A percentile compares a stretch with the other conserved stretches of the same genome.
These are phyloP conservation scores for Cardinalis cardinalis DNA, from an alignment of 2,113 vertebrate species.

Conservation along the genomic window DNA sequence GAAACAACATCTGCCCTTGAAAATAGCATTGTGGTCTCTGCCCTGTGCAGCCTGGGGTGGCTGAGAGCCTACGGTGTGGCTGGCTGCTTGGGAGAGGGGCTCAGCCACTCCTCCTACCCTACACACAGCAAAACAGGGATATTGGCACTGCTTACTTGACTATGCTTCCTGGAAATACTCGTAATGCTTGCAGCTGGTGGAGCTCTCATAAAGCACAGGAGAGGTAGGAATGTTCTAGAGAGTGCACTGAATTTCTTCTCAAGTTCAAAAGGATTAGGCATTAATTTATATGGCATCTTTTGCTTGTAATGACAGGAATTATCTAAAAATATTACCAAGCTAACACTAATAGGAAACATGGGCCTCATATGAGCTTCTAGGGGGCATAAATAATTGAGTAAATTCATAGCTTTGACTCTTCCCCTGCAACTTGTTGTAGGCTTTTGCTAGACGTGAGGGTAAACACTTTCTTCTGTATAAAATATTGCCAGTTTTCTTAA, in stretches of 20 bases:
- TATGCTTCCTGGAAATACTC: neutral
- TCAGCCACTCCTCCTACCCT: neutral
- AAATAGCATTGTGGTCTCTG: constrained; percentile 86
- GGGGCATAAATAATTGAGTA: neutral
- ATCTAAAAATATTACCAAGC: neutral
- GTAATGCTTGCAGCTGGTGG: neutral
- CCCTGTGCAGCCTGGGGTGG: constrained; percentile 38
- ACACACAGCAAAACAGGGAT: neutral
- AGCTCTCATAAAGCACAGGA: neutral
- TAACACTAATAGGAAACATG: neutral
- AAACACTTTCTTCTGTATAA: neutral
- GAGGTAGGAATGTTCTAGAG: neutral
- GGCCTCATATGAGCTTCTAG: neutral
- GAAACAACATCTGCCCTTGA: constrained; percentile 94
- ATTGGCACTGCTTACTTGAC: neutral
- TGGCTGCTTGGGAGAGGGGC: neutral
- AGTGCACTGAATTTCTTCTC: neutral
- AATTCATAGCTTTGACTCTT: neutral
- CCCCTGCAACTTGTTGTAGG: neutral
- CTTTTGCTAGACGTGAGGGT: neutral
- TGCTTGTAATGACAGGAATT: neutral
- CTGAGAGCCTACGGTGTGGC: neutral
- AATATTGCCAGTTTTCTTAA: neutral
- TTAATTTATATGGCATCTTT: neutral
- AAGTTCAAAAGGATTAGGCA: neutral